Base-by-base conservation (phyloP, 2,888 invertebrate genomes). In the Diachrysia chrysitis region DNA sequence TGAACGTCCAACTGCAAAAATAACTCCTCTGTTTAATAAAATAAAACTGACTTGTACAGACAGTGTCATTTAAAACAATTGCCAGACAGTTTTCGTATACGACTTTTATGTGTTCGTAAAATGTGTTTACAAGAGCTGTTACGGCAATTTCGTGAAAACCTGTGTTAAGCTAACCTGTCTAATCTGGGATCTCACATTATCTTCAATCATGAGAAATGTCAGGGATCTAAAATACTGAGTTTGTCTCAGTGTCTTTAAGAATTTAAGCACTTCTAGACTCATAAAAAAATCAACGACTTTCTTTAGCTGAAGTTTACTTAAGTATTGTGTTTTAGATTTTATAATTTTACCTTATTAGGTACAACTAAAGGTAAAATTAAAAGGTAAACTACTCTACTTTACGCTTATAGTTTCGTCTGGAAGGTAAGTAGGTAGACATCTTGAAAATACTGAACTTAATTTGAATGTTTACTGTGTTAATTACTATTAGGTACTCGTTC, bases 151-250 rank as follows among this genome's bases (percentile, higher is more conserved):
- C 3, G 48, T 21, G 21, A 7, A 12, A 51, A 19, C 48, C 48
- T 21, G 48, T 10, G 42, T n/a, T 42, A 42, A 42, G 42, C 42
- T 12, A 51, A 21, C 48, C 48, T 51, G 19, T 51, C 48, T 51
- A 12, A 19, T 21, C 21, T 21, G 48, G 10, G 21, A 19, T 12
- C 12, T 19, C 48, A 51, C 19, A 51, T 51, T 21, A 51, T 51
- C 48, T 21, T 51, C 19, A 21, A 19, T 51, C 48, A 51, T 19
- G 48, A 51, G 48, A 51, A 51, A 51, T 51, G 48, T 21, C 48
- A n/a, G 42, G n/a, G 14, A 16, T n/a, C n/a, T n/a, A n/a, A 42
- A 42, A n/a, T n/a, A 42, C 42, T 42, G n/a, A 42, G 42, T n/a
- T n/a, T 42, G 42, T n/a, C 42, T 42, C 32, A 32, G 16, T 42